Base-by-base conservation (phyloP, 2,113 vertebrate genomes). In the Crypturellus undulatus region DNA sequence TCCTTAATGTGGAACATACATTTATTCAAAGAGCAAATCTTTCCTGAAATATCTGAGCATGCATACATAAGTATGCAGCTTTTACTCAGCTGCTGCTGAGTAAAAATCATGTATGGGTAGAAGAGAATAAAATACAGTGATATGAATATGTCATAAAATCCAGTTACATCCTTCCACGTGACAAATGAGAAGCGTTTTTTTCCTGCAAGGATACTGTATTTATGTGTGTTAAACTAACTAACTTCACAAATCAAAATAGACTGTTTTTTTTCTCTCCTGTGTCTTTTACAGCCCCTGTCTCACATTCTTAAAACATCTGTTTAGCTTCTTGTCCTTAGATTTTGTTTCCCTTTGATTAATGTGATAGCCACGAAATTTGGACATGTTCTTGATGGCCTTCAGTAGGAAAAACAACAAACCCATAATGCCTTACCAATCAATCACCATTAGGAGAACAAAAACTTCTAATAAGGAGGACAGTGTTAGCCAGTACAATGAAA, bases 281-380 rank as follows among this genome's bases (percentile, higher is more conserved):
- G 52, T 85, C 68, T 87, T 96, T 96, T 92, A 87, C 72, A 88
- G 77, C 94, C 75, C 62, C 54, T 47, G 69, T 82, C 92, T 95
- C 80, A 59, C 95, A 93, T 97, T 97, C 96, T 97, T 80, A 52
- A 96, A 95, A 94, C 95, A 96, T 96, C 95, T 96, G 95, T 87
- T 97, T 92, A 95, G 95, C 92, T 95, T 96, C 88, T 91, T 94
- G 92, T 88, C 92, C 86, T 79, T 93, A 96, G 96, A 92, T 85
- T 98, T 97, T 98, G 98, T 98, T 98, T 98, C 97, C 96, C 97
- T 98, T 98, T 98, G 97, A 98, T 98, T 98, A 97, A 97, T 91
- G 92, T 88, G 98, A 98, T 98, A 98, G 96, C 97, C 98, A 97
- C 91, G 30, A 98, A 98, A 98, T 98, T 97, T 96, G 96, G 97